Conservation (phyloP, 30 jellyfish, hydroid and myxozoan species). For the Turritopsis dohrnii region DNA sequence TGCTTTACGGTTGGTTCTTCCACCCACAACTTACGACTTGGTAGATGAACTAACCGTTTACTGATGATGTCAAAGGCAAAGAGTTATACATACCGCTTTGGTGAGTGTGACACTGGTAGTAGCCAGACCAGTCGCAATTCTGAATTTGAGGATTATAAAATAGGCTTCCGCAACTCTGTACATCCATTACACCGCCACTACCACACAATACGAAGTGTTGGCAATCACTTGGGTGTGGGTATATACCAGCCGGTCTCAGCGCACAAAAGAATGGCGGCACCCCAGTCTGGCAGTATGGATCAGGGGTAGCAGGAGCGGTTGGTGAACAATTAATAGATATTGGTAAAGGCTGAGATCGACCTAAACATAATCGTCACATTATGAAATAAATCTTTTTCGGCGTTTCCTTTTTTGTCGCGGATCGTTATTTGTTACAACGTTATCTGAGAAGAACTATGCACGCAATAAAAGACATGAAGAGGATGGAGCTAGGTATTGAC, state of each 20-base stretch:
- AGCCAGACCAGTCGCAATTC: neutral
- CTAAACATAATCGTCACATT: too few relatives aligned
- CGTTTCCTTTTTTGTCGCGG: too few relatives aligned
- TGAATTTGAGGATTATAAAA: neutral
- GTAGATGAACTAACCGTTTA: too few relatives aligned
- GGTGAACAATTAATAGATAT: neutral
- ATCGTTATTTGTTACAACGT: too few relatives aligned
- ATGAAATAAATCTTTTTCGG: too few relatives aligned
- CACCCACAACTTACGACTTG: too few relatives aligned
- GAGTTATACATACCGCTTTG: neutral
- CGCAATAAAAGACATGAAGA: too few relatives aligned
- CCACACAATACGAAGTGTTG: neutral
- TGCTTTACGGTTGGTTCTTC: neutral
- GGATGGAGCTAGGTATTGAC: too few relatives aligned
- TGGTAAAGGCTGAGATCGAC: neutral
- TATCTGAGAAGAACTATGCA: too few relatives aligned
- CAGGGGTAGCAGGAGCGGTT: neutral
- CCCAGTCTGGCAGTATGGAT: neutral
- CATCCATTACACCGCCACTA: neutral
- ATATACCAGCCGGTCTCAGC: neutral
- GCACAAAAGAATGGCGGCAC: slow-evolving; percentile 9
- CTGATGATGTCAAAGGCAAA: neutral
- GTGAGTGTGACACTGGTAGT: neutral
- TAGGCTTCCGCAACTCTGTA: neutral
- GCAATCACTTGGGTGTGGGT: slow-evolving; percentile 9